Conservation (phyloP, 2,888 invertebrate species). For the Hirtodrosophila alboralis region DNA sequence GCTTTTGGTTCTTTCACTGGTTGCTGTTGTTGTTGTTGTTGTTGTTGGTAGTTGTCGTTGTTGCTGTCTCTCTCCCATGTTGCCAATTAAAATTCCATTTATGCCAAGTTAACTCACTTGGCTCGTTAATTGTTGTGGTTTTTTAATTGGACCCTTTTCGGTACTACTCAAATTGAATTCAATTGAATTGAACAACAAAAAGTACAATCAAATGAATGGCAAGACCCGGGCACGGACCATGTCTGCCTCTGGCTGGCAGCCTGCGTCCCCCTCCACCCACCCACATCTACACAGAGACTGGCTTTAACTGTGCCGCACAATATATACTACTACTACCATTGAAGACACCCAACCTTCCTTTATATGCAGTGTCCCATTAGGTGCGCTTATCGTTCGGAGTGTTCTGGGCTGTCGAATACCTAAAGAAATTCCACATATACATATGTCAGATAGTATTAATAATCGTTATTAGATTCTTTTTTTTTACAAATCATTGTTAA, state of each 20-base stretch:
- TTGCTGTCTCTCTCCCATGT: slow-evolving; percentile 64
- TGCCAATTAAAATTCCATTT: slow-evolving; percentile 83
- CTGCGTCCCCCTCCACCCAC: slow-evolving; percentile 3
- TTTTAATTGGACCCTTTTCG: slow-evolving; percentile 82
- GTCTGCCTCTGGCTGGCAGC: slow-evolving; percentile 9
- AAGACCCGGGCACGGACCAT: slow-evolving; percentile 15
- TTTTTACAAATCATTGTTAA: too few relatives aligned
- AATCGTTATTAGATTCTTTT: too few relatives aligned
- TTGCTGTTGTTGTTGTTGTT: slow-evolving; percentile 1
- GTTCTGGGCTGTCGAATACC: slow-evolving; percentile 36
- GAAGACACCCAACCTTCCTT: slow-evolving; percentile 19
- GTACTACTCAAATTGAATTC: slow-evolving; percentile 70
- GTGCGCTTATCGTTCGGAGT: slow-evolving; percentile 35
- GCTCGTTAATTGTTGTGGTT: slow-evolving; percentile 82
- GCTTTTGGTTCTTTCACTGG: slow-evolving; percentile 42
- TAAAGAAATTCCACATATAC: neutral
- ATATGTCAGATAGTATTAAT: too few relatives aligned
- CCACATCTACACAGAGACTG: slow-evolving; percentile 6
- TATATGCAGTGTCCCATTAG: slow-evolving; percentile 42
- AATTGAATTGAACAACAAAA: slow-evolving; percentile 72
- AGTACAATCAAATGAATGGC: slow-evolving; percentile 49
- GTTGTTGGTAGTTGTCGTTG: slow-evolving; percentile 10
- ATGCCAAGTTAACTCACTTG: slow-evolving; percentile 82
- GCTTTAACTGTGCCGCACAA: slow-evolving; percentile 19
- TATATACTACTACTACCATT: too few relatives aligned